Evolutionary conservation across 2,113 vertebrate genomes (phyloP), one percentile per base, ranked within the genome.

Genomic region (Scopus umbretta): DNA sequence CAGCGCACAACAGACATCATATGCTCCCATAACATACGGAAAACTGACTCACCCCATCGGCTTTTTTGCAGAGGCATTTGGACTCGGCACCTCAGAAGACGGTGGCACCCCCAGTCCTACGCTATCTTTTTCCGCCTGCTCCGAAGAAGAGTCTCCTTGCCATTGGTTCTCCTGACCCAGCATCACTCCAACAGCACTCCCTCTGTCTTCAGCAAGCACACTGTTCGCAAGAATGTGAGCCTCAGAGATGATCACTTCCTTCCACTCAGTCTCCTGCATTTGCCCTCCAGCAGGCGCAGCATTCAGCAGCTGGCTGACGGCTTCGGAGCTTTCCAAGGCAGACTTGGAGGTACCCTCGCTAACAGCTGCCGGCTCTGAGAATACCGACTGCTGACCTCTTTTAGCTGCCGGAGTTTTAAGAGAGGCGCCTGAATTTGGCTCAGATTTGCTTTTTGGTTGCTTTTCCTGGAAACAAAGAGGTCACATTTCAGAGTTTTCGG

Each of bases 291-390:
- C 67, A 87, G 97, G 97, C 75, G 95, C 97, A n/a, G 95, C 89
- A 12, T 25, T 98, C 47, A 98, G 96, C 75, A 99, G 98, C 92
- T 98, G 98, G 91, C 94, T 98, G 56, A 98, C 98, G 36, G 98
- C 98, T 91, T 98, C 98, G 0, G 98, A 98, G 80, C 97, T 98
- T 71, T 98, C 98, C 94, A 95, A 58, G 45, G 97, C 75, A 27
- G 80, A 92, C 82, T 84, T 97, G 70, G 95, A 97, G 81, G 96
- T 40, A 15, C 86, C 92, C 76, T 98, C 97, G 1, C 94, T 79
- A 45, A 76, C 29, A 43, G 96, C 85, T 30, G 62, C 67, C 3
- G 84, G 74, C 12, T 98, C 98, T 26, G 95, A 12, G 38, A 71
- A 71, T n/a, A 67, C 52, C 71, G 94, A 63, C 52, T 96, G 98